Evolutionary conservation across 1,140 invertebrate genomes (phyloP).

Genomic region (Apocrypta bakeri): DNA sequence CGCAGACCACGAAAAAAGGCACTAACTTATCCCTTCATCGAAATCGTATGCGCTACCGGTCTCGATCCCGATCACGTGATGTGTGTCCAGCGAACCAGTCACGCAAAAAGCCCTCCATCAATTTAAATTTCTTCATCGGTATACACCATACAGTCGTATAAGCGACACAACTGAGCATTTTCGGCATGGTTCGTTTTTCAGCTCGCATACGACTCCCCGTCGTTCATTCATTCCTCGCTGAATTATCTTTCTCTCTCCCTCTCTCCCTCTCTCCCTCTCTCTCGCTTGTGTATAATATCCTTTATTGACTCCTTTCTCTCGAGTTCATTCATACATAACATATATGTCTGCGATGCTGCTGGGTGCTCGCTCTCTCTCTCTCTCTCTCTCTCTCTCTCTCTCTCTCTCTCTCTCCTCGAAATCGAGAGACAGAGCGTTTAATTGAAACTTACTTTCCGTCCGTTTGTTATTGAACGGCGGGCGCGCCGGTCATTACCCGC

Average conservation of each 20-base stretch:
- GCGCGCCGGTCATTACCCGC: neutral
- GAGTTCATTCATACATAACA: neutral
- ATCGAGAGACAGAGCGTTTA: neutral
- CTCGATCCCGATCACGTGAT: neutral
- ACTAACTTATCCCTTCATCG: no score
- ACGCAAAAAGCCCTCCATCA: neutral
- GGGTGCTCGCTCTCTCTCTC: no score
- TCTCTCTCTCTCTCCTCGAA: no score
- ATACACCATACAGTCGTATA: neutral
- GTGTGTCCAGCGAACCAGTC: neutral
- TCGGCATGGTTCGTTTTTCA: constrained; percentile 21
- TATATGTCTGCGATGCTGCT: neutral
- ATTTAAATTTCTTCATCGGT: constrained; percentile 38
- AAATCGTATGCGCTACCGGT: neutral
- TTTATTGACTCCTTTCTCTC: neutral
- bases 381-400: no score
- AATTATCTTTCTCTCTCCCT: neutral
- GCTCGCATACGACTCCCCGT: neutral
- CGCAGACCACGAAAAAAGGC: no score
- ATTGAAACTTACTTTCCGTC: constrained; percentile 2
- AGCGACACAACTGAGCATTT: neutral
- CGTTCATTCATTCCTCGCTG: constrained; percentile 9
- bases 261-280: neutral
- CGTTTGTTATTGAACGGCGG: neutral
- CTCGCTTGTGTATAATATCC: neutral